These are phyloP conservation scores for Onychomys torridus DNA, from an alignment of 2,797 vertebrate species.

Conservation along the genomic window DNA sequence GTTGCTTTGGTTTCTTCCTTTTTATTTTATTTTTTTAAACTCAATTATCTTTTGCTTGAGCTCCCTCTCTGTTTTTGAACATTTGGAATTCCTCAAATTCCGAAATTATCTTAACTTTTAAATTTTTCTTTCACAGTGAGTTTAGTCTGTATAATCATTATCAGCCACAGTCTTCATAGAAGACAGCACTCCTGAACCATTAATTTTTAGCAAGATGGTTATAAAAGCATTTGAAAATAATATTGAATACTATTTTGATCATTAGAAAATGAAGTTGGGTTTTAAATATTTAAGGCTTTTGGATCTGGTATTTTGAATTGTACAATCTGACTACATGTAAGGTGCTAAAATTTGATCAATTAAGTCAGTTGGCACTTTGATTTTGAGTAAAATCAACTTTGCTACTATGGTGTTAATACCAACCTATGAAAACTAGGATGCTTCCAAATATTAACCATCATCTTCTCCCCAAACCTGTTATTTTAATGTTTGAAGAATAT, in stretches of 20 bases:
- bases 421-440: not conserved
- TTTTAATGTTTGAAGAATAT: constrained; percentile 45
- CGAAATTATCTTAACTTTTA: constrained; percentile 52
- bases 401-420: not conserved
- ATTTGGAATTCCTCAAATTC: constrained; percentile 53
- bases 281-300: constrained; percentile 57
- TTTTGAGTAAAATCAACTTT: constrained; percentile 38
- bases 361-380: constrained; percentile 50
- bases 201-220: constrained; percentile 7
- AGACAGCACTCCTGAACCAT: not conserved
- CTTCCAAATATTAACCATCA: not conserved
- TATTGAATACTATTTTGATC: constrained; percentile 1
- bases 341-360: not conserved
- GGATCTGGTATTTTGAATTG: constrained; percentile 20
- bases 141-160: constrained; percentile 31
- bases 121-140: constrained; percentile 10
- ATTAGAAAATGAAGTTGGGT: constrained; percentile 19
- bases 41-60: not conserved
- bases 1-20: not conserved
- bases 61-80: not conserved
- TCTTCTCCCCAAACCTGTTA: not conserved
- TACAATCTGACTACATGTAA: not conserved
- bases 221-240: constrained; percentile 43
- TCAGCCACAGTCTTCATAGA: not conserved
- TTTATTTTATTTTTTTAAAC: not conserved